A percentile compares a stretch with the other conserved stretches of the same genome.
phyloP scores from a whole-genome alignment of 2,888 invertebrate genomes.

The Hylaea fasciaria region DNA sequence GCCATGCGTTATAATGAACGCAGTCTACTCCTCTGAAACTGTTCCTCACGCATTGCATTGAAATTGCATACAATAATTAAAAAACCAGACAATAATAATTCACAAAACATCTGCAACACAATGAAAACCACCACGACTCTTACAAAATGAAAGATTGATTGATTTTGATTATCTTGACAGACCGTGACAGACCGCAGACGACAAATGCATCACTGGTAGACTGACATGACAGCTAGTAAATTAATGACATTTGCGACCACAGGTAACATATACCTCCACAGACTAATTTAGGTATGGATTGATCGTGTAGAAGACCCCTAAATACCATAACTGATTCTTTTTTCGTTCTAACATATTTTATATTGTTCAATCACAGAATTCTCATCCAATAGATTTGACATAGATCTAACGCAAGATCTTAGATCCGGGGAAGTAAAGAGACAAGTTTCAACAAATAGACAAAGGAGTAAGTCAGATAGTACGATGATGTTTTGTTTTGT shows the following conservation, averaged over 20 bases:
- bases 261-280: not conserved
- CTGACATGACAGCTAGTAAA: too few species aligned
- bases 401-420: too few species aligned
- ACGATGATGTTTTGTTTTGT: too few species aligned
- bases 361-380: not conserved
- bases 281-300: not conserved
- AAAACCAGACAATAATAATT: conserved; percentile 34
- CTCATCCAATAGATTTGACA: too few species aligned
- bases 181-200: not conserved
- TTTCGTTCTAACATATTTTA: too few species aligned
- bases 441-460: too few species aligned
- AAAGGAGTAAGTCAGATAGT: too few species aligned
- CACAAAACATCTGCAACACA: conserved; percentile 63
- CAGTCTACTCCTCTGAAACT: conserved; percentile 63
- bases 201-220: too few species aligned
- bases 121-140: conserved; percentile 25
- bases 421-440: too few species aligned
- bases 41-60: conserved; percentile 70
- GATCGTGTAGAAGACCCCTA: not conserved
- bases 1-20: conserved; percentile 70
- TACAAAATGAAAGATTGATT: conserved; percentile 8
- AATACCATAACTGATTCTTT: not conserved
- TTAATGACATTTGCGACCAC: conserved; percentile 4
- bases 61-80: conserved; percentile 54
- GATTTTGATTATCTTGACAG: not conserved